These are phyloP conservation scores for Orthosia gothica DNA, from an alignment of 2,888 invertebrate species.

Conservation along the genomic window DNA sequence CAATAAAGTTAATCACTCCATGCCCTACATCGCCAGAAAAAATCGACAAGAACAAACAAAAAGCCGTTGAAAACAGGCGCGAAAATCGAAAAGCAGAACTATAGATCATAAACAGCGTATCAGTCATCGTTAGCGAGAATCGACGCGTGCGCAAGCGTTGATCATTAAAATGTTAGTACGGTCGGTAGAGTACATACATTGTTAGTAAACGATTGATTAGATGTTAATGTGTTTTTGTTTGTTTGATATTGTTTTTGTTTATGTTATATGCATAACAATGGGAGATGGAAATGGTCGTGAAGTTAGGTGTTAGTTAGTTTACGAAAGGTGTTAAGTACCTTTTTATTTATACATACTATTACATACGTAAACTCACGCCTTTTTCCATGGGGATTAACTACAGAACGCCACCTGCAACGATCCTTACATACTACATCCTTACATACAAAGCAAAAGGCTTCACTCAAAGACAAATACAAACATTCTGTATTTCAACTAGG, in stretches of 20 bases:
- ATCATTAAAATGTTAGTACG: slow-evolving; percentile 42
- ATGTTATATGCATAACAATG: background rate
- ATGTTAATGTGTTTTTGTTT: slow-evolving; percentile 50
- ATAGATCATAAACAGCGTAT: slow-evolving; percentile 66
- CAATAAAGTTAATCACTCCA: too few relatives aligned
- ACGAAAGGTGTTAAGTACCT: too few relatives aligned
- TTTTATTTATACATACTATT: too few relatives aligned
- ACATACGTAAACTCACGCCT: too few relatives aligned
- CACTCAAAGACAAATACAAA: too few relatives aligned
- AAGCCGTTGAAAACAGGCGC: slow-evolving; percentile 25
- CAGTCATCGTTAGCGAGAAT: slow-evolving; percentile 73
- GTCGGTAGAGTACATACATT: slow-evolving; percentile 30
- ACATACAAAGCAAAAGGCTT: too few relatives aligned
- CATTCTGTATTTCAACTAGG: too few relatives aligned
- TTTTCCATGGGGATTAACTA: too few relatives aligned
- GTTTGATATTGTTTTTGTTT: background rate
- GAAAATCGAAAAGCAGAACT: slow-evolving; percentile 50
- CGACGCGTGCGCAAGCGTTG: slow-evolving; percentile 60
- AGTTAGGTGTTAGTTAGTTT: too few relatives aligned
- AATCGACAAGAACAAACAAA: slow-evolving; percentile 1
- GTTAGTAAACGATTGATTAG: slow-evolving; percentile 48
- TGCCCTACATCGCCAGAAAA: background rate
- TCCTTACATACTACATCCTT: too few relatives aligned
- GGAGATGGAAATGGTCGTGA: too few relatives aligned
- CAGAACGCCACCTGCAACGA: too few relatives aligned